A percentile compares a stretch with the other conserved stretches of the same genome.
Evolutionary conservation across 2,797 vertebrate species (phyloP).

Genomic region (Sebastiscus tertius): DNA sequence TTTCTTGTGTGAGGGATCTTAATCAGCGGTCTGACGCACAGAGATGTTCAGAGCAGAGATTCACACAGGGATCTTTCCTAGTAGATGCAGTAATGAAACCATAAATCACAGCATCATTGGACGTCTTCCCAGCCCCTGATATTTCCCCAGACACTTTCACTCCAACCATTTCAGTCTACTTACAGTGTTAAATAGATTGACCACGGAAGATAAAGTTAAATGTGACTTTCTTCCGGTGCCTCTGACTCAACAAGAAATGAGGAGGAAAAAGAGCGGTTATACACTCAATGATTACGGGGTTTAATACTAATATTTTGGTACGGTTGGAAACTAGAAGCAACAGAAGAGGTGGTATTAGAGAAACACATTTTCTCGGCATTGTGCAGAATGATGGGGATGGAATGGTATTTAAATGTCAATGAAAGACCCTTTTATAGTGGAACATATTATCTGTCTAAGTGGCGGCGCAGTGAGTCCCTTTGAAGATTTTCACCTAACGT

Average conservation of each 20-base stretch:
- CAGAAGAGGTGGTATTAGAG: constrained; percentile 43
- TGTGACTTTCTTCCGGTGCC: constrained; percentile 61
- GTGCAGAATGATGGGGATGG: constrained; percentile 43
- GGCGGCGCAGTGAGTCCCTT: constrained; percentile 37
- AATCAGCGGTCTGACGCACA: constrained; percentile 46
- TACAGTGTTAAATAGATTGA: constrained; percentile 76
- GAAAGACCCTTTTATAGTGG: constrained; percentile 54
- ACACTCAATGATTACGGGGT: constrained; percentile 21
- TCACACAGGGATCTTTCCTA: constrained; percentile 59
- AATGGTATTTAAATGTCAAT: constrained; percentile 69
- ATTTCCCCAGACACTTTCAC: constrained; percentile 74
- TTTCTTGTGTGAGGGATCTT: constrained; percentile 52
- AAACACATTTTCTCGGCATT: constrained; percentile 44
- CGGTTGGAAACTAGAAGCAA: constrained; percentile 22
- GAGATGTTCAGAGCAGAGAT: constrained; percentile 54
- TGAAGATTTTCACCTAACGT: constrained; percentile 56
- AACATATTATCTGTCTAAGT: constrained; percentile 60
- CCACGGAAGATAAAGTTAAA: constrained; percentile 73
- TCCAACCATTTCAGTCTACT: constrained; percentile 66
- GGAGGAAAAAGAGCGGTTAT: constrained; percentile 50
- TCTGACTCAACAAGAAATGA: constrained; percentile 57
- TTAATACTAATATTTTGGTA: constrained; percentile 58
- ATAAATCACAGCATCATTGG: constrained; percentile 80
- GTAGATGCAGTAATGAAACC: constrained; percentile 72
- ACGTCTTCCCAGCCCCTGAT: constrained; percentile 69